Evolutionary conservation across 2,797 vertebrate genomes (phyloP), one percentile per base, ranked within the genome.

Genomic region (Sebastes elongatus): DNA sequence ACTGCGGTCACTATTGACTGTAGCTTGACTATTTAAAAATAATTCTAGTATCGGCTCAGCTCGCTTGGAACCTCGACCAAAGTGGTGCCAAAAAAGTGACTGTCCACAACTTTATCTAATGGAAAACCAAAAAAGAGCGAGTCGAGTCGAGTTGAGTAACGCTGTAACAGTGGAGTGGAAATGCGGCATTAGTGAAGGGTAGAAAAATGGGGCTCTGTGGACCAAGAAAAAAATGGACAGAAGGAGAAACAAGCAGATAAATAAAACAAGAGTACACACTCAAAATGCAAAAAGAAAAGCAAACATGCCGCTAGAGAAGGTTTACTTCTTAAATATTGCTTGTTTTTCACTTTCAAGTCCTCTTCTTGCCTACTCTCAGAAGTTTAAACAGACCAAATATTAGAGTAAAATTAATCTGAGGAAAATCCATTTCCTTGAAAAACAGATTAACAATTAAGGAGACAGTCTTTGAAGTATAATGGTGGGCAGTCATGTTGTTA

Each of bases 391-490:
- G 71, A 83, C 62, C 71, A 86, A 88, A 88, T 88, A 78, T 86
- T 82, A 69, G 72, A 84, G 55, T 60, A 55, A 90, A 88, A 77
- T 76, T 77, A 88, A 88, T 91, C 78, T 77, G 61, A 71, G 56
- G 27, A 81, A 90, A 91, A 89, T 85, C 82, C 82, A 78, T 87
- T 80, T 81, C 65, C n/a, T 55, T 46, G 70, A 71, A 83, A 86
- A 86, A 86, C 85, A 91, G 74, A 92, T 92, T 86, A 89, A 86
- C 86, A 92, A 90, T 87, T 86, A 89, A 91, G 27, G 65, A 73
- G 70, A 80, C 71, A 73, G 82, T 30, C 85, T 89, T 93, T 91
- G 83, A 92, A 93, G 89, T 89, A 72, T 62, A 85, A 86, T 70
- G 61, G 73, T n/a, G n/a, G 33, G 62, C 73, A 73, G 78, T 77